Base-by-base conservation (phyloP, 2,797 vertebrate genomes). In the Florisuga fusca region DNA sequence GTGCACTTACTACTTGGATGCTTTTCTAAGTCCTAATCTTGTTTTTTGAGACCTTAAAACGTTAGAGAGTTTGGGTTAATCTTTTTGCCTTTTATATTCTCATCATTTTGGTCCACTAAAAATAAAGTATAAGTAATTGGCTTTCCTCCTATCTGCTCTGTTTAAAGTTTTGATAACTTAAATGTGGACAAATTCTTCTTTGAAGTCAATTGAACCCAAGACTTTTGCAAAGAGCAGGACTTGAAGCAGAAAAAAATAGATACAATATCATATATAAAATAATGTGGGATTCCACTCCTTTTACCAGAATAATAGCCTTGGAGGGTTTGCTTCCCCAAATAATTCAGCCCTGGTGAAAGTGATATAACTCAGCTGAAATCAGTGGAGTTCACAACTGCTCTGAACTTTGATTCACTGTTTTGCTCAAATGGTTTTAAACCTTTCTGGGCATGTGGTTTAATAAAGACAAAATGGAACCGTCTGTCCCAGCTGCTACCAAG, bases 281-380 rank as follows among this genome's bases (percentile, higher is more conserved):
- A 64, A 83, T 7, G 46, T 27, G 38, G 26, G 58, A 95, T 95
- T 96, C 89, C 72, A 89, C 86, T 90, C 69, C 46, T 90, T 90
- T 94, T 93, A 93, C 87, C 57, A 68, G 63, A 93, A 55, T 76
- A 94, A 79, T 22, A 90, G 38, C 13, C 71, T 93, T 63, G 68
- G 89, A 96, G 71, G 13, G 63, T n/a, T 94, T 94, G 61, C 80
- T 96, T 90, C 91, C 93, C 79, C 63, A 93, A 87, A 94, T 91
- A 94, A 82, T 61, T 94, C 74, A 90, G 15, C 17, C 22, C 29
- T 61, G 50, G 74, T 79, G 91, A 87, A 94, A 96, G 53, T 82
- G 87, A 90, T 68, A 71, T 29, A 96, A 91, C 54, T 95, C 96
- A 93, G 85, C 83, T 93, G 92, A 96, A 94, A 90, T 64, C 55